Evolutionary conservation across 1,140 invertebrate species (phyloP).

Genomic region (Dufourea novaeangliae): DNA sequence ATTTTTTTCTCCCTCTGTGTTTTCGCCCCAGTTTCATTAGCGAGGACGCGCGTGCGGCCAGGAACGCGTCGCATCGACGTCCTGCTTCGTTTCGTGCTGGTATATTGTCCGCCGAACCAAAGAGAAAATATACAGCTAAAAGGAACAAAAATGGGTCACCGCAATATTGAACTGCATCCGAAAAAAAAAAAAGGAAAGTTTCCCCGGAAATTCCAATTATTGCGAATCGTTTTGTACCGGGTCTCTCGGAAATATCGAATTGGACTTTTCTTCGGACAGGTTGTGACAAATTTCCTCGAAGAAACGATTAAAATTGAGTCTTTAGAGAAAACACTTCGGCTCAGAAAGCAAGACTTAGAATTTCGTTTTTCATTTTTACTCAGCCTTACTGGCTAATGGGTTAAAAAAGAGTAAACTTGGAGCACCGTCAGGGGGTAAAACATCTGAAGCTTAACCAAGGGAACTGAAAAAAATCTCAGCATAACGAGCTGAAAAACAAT

Average conservation of each 20-base stretch:
- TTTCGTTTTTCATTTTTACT: not conserved
- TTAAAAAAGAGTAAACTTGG: constrained; percentile 1
- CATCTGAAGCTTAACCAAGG: not conserved
- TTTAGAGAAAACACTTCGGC: not conserved
- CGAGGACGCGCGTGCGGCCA: not conserved
- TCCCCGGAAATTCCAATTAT: too few relatives aligned
- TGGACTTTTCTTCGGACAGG: too few relatives aligned
- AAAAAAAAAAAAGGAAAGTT: too few relatives aligned
- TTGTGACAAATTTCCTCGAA: too few relatives aligned
- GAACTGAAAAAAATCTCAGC: too few relatives aligned
- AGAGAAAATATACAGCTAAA: not conserved
- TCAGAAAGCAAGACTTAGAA: not conserved
- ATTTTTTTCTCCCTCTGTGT: constrained; percentile 15
- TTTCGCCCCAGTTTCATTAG: constrained; percentile 28
- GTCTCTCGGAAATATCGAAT: too few relatives aligned
- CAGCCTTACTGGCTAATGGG: not conserved
- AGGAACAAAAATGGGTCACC: not conserved
- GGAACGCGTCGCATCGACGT: not conserved
- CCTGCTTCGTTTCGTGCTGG: not conserved
- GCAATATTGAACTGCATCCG: too few relatives aligned
- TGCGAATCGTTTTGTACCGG: too few relatives aligned
- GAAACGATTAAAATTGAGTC: not conserved
- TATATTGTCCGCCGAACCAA: not conserved
- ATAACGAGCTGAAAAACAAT: not conserved
- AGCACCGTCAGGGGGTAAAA: not conserved